These are phyloP conservation scores for Drosophila seguyi DNA, from an alignment of 1,140 invertebrate species.

Conservation along the genomic window DNA sequence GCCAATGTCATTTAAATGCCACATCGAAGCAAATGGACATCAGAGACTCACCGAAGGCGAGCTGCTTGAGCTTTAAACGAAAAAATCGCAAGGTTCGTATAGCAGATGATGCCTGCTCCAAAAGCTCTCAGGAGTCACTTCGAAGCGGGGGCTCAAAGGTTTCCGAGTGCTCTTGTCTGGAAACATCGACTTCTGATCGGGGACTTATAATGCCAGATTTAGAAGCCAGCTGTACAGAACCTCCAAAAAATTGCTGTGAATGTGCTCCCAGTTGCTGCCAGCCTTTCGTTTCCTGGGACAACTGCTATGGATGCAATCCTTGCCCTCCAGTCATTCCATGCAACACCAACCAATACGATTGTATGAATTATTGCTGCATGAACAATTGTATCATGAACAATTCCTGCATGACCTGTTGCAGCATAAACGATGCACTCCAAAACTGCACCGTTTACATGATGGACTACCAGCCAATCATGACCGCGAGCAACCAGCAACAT, in stretches of 20 bases:
- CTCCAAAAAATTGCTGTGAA: not conserved
- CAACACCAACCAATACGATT: not conserved
- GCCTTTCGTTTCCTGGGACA: not conserved
- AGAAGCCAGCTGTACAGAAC: not conserved
- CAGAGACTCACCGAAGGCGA: not conserved
- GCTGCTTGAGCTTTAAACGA: not conserved
- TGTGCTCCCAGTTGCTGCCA: not conserved
- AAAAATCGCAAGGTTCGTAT: not conserved
- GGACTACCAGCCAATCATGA: conserved; percentile 34
- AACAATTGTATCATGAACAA: too few relatives aligned
- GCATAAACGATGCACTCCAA: conserved; percentile 21
- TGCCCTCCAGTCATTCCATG: too few relatives aligned
- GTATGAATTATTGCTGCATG: too few relatives aligned
- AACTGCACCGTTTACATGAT: conserved; percentile 35
- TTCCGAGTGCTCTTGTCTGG: not conserved
- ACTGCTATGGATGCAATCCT: not conserved
- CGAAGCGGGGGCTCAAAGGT: not conserved
- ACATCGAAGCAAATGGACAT: too few relatives aligned
- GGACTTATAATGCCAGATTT: not conserved
- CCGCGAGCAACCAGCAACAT: conserved; percentile 7
- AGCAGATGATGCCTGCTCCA: not conserved
- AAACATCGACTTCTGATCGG: not conserved
- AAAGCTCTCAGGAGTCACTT: not conserved
- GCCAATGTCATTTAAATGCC: not conserved
- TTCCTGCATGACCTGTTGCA: not conserved